Evolutionary conservation across 2,797 vertebrate genomes (phyloP).

Genomic region (Hypotaenidia philippensis): DNA sequence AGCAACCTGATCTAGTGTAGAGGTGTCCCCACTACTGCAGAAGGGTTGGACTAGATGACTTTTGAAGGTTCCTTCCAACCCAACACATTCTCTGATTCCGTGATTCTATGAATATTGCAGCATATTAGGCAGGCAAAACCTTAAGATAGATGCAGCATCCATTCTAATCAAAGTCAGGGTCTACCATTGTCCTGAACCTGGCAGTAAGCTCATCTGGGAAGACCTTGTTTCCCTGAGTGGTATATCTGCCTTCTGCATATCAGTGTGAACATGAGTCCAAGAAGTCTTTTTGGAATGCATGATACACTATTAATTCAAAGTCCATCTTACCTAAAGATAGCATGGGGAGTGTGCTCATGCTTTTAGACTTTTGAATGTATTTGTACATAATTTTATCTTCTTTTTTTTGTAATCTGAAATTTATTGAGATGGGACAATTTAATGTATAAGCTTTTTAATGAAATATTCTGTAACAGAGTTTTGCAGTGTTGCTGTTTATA

Average conservation of each 20-base stretch:
- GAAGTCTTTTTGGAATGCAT: neutral
- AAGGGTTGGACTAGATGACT: too few species aligned
- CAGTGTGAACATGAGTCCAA: neutral
- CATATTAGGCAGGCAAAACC: neutral
- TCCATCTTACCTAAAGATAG: neutral
- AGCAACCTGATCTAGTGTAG: too few species aligned
- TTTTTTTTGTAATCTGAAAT: neutral
- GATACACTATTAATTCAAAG: neutral
- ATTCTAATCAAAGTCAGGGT: neutral
- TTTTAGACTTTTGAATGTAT: neutral
- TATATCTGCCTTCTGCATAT: neutral
- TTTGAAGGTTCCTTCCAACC: too few species aligned
- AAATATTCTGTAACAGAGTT: neutral
- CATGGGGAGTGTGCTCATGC: fast-evolving
- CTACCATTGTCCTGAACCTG: neutral
- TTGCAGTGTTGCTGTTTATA: neutral
- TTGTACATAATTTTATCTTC: neutral
- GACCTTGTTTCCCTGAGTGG: neutral
- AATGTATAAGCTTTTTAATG: neutral
- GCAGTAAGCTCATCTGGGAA: neutral
- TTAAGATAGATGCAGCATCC: neutral
- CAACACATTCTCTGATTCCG: too few species aligned
- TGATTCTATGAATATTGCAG: neutral
- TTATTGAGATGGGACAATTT: neutral
- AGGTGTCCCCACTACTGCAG: too few species aligned